Percentiles rank a stretch among this genome's conserved stretches.
Conservation (phyloP, 2,113 vertebrate genomes). For the Chrysochloris asiatica region DNA sequence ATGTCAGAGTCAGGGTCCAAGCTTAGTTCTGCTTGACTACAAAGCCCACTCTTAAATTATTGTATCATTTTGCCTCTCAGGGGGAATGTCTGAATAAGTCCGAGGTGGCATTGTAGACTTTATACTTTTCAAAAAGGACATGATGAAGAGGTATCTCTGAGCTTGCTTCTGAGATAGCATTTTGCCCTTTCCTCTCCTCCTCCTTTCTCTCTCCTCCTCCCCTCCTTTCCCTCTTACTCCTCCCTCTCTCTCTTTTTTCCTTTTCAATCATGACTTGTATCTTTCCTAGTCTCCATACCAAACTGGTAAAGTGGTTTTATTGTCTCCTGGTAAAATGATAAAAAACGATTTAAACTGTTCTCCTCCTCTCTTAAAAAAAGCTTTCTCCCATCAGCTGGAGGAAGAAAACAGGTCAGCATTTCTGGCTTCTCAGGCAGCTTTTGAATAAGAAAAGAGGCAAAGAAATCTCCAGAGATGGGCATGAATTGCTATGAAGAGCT, state of each 20-base stretch:
- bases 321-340: neutral
- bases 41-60: neutral
- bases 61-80: neutral
- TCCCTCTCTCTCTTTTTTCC: neutral
- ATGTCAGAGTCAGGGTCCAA: neutral
- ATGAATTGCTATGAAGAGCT: neutral
- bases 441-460: slow-evolving; percentile 17
- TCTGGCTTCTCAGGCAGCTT: slow-evolving; percentile 32
- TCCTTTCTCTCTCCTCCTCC: too few relatives aligned
- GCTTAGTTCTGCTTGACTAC: neutral
- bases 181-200: neutral
- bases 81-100: neutral
- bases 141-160: neutral
- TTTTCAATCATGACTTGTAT: neutral
- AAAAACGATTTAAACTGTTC: slow-evolving; percentile 42
- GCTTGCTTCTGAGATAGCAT: neutral
- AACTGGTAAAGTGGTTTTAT: neutral
- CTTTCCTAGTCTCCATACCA: slow-evolving; percentile 17
- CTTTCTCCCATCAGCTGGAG: neutral
- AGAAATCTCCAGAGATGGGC: neutral
- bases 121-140: neutral
- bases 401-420: slow-evolving; percentile 21
- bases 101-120: neutral
- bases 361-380: slow-evolving; percentile 28
- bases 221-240: rapidly evolving